Percentiles rank a stretch among this genome's conserved stretches.
Evolutionary conservation across 2,888 invertebrate species (phyloP).

Genomic region (Melieria picta): DNA sequence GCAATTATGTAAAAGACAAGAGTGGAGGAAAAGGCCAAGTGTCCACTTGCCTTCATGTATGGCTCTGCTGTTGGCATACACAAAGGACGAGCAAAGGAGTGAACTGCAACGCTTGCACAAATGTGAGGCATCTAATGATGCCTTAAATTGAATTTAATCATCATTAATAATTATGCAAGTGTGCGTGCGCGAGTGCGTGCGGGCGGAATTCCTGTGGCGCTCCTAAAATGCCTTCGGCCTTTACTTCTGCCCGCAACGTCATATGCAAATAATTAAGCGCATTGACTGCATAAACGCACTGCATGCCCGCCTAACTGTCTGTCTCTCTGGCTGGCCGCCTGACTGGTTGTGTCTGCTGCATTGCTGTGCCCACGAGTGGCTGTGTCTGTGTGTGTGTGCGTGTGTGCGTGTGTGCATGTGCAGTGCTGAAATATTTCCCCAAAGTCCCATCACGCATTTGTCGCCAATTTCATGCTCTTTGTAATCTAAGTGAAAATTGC

Average conservation of each 20-base stretch:
- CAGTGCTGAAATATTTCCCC: conserved; percentile 60
- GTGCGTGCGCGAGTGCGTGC: conserved; percentile 44
- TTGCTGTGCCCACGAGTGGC: conserved; percentile 8
- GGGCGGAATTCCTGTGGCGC: conserved; percentile 7
- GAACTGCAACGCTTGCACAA: no score
- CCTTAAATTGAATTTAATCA: conserved; percentile 67
- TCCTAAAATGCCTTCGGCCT: conserved; percentile 12
- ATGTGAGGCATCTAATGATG: conserved; percentile 62
- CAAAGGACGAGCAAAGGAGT: no score
- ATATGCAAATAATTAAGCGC: conserved; percentile 64
- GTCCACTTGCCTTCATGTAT: no score
- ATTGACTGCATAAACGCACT: conserved; percentile 34
- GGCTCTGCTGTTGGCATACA: no score
- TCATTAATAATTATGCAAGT: conserved; percentile 64
- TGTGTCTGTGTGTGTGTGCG: conserved; percentile 2
- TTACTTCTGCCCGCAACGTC: conserved; percentile 38
- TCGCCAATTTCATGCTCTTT: conserved; percentile 46
- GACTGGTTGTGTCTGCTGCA: conserved; percentile 14
- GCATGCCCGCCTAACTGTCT: conserved; percentile 6
- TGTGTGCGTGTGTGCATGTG: conserved; percentile 5
- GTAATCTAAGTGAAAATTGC: conserved; percentile 45
- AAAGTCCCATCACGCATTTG: conserved; percentile 57
- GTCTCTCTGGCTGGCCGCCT: neutral
- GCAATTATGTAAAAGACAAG: no score
- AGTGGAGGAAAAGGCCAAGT: no score